Percentiles rank a stretch among this genome's conserved stretches.
phyloP scores from a whole-genome alignment of 64 coral and sea anemone genomes.

The Pachyseris speciosa region DNA sequence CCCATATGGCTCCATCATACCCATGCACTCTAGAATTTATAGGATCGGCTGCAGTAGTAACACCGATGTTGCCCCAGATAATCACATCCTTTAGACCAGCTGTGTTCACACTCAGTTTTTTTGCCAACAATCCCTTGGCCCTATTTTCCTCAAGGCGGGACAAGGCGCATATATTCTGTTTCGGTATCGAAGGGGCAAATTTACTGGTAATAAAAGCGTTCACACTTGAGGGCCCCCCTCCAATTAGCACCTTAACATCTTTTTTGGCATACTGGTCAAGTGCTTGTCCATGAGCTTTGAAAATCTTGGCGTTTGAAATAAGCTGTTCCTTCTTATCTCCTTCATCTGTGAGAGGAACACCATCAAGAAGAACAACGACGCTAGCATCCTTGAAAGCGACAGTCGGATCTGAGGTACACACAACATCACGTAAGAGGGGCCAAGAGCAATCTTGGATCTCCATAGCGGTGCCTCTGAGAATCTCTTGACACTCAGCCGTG shows the following conservation, averaged over 20 bases:
- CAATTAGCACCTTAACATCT: slow-evolving; percentile 87
- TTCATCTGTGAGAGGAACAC: background rate
- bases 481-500: slow-evolving; percentile 55
- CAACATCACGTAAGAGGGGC: slow-evolving; percentile 73
- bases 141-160: slow-evolving; percentile 89
- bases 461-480: slow-evolving; percentile 77
- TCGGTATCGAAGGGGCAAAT: slow-evolving; percentile 92
- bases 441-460: slow-evolving; percentile 96
- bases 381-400: slow-evolving; percentile 78
- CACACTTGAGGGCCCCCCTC: slow-evolving; percentile 74
- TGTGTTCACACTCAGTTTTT: slow-evolving; percentile 87
- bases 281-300: slow-evolving; percentile 80
- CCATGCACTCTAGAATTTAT: slow-evolving; percentile 84
- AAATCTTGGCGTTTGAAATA: slow-evolving; percentile 66
- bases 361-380: slow-evolving; percentile 77
- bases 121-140: slow-evolving; percentile 84
- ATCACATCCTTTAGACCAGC: slow-evolving; percentile 92
- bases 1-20: slow-evolving; percentile 98
- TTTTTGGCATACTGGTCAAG: slow-evolving; percentile 83
- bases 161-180: slow-evolving; percentile 80
- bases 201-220: slow-evolving; percentile 75
- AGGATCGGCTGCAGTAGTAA: slow-evolving; percentile 64
- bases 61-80: slow-evolving; percentile 90
- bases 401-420: slow-evolving; percentile 66
- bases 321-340: slow-evolving; percentile 63